Percentiles rank a stretch among this genome's conserved stretches.
Conservation (phyloP, 30 jellyfish, hydroid and myxozoan genomes). For the Turritopsis dohrnii region DNA sequence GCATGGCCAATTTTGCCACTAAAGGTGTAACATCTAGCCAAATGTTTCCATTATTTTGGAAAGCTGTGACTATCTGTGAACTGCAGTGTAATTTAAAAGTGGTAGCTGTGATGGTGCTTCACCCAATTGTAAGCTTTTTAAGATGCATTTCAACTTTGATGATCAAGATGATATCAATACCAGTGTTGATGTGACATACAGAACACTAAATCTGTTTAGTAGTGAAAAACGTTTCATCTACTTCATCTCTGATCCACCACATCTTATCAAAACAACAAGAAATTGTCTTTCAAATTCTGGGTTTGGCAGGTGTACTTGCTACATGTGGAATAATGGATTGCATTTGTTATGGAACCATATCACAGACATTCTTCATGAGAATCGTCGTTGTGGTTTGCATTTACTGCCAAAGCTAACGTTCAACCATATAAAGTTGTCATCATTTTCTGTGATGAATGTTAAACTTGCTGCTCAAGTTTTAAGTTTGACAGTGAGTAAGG, state of each 20-base stretch:
- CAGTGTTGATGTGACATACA: too few species aligned
- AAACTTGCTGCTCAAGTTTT: constrained; percentile 56
- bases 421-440: constrained; percentile 40
- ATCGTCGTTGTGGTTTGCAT: constrained; percentile 49
- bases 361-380: constrained; percentile 35
- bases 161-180: too few species aligned
- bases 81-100: too few species aligned
- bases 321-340: constrained; percentile 78
- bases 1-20: constrained; percentile 2
- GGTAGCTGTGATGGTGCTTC: too few species aligned
- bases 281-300: constrained; percentile 40
- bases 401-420: constrained; percentile 45
- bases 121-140: too few species aligned
- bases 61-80: too few species aligned
- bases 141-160: too few species aligned
- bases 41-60: too few species aligned
- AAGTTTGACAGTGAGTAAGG: constrained; percentile 36
- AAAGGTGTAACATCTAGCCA: not conserved
- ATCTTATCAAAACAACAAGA: constrained; percentile 41
- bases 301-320: constrained; percentile 41
- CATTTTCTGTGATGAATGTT: constrained; percentile 54
- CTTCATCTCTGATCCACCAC: too few species aligned
- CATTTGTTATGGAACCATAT: constrained; percentile 46
- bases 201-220: too few species aligned
- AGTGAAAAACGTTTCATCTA: too few species aligned